Base-by-base conservation (phyloP, 2,113 vertebrate species). In the Delphinapterus leucas region DNA sequence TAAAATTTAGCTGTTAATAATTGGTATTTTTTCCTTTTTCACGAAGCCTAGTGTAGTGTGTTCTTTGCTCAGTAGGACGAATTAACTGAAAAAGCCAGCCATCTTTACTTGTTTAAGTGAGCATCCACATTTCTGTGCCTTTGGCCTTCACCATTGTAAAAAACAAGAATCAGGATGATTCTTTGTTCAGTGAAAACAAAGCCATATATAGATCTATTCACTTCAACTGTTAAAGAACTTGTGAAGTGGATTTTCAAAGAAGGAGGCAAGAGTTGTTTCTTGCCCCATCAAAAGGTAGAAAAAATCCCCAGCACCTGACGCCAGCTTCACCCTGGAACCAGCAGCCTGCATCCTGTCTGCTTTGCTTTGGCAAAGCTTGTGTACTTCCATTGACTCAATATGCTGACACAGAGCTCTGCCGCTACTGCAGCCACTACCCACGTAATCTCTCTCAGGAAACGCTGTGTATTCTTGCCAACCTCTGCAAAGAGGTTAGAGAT, bases 331-430 rank as follows among this genome's bases (percentile, higher is more conserved):
- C 55, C 63, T 15, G 23, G 36, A 80, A 33, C 31, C 11, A 5
- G 87, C 63, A 63, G 6, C 68, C 60, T 74, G 44, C 44, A 7
- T 36, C 55, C 60, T 63, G 14, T 47, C 73, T 28, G 55, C 28
- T 38, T 4, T 4, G 86, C 67, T 80, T 88, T 92, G 97, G 92
- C 95, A 95, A 41, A 44, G n/a, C 79, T 23, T 74, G 47, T 79
- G 83, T 26, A 7, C 15, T 13, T 70, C 68, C 68, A 65, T 33
- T 74, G 80, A 96, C 15, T 47, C 31, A 77, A 41, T 36, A 9
- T 49, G 90, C 96, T 90, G 96, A 92, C 79, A 13, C 2, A n/a
- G 49, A 80, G 49, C 25, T 65, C 61, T 41, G 60, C 33, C 1
- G 3, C 63, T 26, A 1, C 6, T 9, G 76, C 41, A 18, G 20